Percentiles rank a stretch among this genome's conserved stretches.
Conservation (phyloP, 2,888 invertebrate genomes). For the Acrocyrtus sp. region DNA sequence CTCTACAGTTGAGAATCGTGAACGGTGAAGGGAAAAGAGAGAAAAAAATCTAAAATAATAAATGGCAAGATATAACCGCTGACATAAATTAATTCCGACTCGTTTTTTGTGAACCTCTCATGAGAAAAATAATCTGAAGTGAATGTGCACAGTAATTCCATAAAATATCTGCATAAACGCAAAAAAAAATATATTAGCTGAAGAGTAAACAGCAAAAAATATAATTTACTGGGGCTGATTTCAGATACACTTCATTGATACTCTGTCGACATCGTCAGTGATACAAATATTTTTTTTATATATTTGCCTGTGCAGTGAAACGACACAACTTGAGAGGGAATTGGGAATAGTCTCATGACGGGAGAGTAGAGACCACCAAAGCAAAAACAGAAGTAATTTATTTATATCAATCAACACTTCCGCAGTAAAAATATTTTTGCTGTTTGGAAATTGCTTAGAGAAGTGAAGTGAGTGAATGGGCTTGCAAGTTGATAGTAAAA, state of each 20-base stretch:
- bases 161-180: too few species aligned
- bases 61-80: too few species aligned
- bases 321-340: neutral
- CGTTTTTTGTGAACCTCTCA: too few species aligned
- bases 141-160: too few species aligned
- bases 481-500: neutral
- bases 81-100: too few species aligned
- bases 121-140: too few species aligned
- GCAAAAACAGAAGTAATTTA: neutral
- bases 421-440: conserved; percentile 17
- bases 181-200: too few species aligned
- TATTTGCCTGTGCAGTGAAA: neutral
- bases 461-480: neutral
- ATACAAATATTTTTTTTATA: too few species aligned
- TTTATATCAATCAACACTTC: conserved; percentile 40
- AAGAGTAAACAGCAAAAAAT: neutral
- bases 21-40: too few species aligned
- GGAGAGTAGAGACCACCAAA: neutral
- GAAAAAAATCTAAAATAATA: too few species aligned
- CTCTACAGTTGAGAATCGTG: too few species aligned
- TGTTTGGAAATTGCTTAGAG: neutral
- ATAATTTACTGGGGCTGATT: too few species aligned
- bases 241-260: neutral
- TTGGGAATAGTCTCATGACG: neutral
- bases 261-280: neutral